Percentiles rank a stretch among this genome's conserved stretches.
These are phyloP conservation scores for Habrosyne pyritoides DNA, from an alignment of 2,888 invertebrate genomes.

Conservation along the genomic window DNA sequence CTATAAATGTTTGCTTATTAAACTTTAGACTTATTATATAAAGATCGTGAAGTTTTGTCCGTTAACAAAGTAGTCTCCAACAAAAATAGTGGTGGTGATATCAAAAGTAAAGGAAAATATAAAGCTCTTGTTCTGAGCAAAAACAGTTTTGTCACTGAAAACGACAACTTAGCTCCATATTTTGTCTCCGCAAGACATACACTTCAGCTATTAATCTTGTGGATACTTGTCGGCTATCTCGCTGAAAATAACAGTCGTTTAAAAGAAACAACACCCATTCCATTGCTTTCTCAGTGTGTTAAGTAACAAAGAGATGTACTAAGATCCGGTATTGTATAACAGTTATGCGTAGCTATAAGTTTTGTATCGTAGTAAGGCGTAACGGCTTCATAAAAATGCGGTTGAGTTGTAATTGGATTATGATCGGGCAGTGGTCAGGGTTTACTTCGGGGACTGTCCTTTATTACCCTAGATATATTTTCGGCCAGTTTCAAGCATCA, in stretches of 20 bases:
- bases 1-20: too few species aligned
- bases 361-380: constrained; percentile 43
- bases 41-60: neutral
- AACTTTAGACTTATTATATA: neutral
- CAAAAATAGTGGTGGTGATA: neutral
- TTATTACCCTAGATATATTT: constrained; percentile 52
- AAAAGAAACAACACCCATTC: neutral
- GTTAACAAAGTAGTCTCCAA: neutral
- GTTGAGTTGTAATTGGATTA: constrained; percentile 65
- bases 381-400: constrained; percentile 60
- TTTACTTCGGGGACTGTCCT: constrained; percentile 42
- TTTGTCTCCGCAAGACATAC: neutral
- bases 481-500: constrained; percentile 28
- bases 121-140: neutral
- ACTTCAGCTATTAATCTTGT: neutral
- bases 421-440: constrained; percentile 52
- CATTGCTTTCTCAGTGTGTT: neutral
- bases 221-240: neutral
- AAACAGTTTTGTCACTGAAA: neutral
- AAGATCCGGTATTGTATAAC: neutral
- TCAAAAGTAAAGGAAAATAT: neutral
- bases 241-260: neutral
- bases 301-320: neutral
- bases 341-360: constrained; percentile 20
- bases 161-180: neutral